Evolutionary conservation across 2,113 vertebrate species (phyloP).

Genomic region (Oreochromis tanganicae): DNA sequence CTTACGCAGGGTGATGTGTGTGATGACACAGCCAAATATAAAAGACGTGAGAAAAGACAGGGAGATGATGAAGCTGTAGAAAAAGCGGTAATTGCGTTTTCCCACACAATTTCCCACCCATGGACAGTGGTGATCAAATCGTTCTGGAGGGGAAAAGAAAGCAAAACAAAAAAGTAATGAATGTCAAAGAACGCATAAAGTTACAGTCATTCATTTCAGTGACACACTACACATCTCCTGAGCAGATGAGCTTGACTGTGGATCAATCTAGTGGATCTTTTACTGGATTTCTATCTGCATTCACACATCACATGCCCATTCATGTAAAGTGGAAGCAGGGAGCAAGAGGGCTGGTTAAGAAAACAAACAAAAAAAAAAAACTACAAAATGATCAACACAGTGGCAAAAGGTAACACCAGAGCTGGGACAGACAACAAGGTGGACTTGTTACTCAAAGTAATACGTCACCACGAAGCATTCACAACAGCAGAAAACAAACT

Average conservation of each 20-base stretch:
- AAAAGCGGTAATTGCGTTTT: constrained; percentile 94
- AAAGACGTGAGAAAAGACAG: constrained; percentile 94
- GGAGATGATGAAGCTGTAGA: constrained; percentile 95
- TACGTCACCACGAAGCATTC: not conserved
- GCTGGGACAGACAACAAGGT: not conserved
- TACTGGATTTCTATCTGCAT: not conserved
- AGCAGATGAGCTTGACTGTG: not conserved
- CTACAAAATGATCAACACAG: not conserved
- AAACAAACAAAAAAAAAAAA: accelerated
- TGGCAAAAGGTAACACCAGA: not conserved
- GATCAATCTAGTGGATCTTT: not conserved
- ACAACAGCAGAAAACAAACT: not conserved
- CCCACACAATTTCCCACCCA: constrained; percentile 99
- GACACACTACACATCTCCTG: not conserved
- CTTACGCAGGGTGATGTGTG: constrained; percentile 86
- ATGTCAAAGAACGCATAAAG: not conserved
- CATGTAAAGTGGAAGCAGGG: not conserved
- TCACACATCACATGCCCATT: not conserved
- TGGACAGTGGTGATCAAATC: constrained; percentile 96
- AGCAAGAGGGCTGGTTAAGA: not conserved
- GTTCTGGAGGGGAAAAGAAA: constrained; percentile 70
- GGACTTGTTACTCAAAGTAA: not conserved
- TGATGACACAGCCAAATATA: constrained; percentile 92
- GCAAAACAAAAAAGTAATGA: not conserved
- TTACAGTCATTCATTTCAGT: not conserved